phyloP scores from a whole-genome alignment of 1,140 invertebrate genomes.

The Brachionus rotundiformis region DNA sequence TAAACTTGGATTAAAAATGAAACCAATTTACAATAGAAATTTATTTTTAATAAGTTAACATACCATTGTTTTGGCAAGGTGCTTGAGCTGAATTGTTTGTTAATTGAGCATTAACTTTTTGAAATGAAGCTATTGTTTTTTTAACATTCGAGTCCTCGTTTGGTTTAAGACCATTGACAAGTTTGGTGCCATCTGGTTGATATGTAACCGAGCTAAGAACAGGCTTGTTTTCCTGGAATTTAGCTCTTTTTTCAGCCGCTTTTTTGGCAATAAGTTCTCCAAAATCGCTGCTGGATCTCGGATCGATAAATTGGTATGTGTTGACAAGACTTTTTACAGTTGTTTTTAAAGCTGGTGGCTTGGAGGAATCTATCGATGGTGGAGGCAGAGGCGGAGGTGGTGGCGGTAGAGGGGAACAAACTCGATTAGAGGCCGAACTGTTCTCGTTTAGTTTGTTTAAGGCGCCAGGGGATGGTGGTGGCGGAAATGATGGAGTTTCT shows the following conservation, averaged over 20 bases:
- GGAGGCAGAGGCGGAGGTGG: neutral
- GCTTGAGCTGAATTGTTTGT: neutral
- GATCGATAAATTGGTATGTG: constrained; percentile 28
- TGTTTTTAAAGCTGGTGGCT: neutral
- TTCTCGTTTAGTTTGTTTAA: neutral
- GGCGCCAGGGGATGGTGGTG: neutral
- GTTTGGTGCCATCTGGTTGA: constrained; percentile 32
- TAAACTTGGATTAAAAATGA: neutral
- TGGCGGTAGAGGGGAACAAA: constrained; percentile 1
- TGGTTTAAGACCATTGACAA: neutral
- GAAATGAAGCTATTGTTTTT: neutral
- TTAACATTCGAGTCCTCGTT: neutral
- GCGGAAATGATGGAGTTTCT: constrained; percentile 29
- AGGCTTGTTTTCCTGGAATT: constrained; percentile 47
- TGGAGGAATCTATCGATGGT: neutral
- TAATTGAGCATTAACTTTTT: neutral
- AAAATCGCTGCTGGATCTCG: constrained; percentile 31
- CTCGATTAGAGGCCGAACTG: neutral
- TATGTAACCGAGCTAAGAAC: constrained; percentile 22
- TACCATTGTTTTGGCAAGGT: constrained; percentile 4
- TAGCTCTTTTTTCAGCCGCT: constrained; percentile 49
- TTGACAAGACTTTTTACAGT: neutral
- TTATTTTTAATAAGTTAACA: neutral
- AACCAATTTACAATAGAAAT: no score
- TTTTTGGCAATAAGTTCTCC: constrained; percentile 46